Base-by-base conservation (phyloP, 2,797 vertebrate genomes). In the Manis javanica region DNA sequence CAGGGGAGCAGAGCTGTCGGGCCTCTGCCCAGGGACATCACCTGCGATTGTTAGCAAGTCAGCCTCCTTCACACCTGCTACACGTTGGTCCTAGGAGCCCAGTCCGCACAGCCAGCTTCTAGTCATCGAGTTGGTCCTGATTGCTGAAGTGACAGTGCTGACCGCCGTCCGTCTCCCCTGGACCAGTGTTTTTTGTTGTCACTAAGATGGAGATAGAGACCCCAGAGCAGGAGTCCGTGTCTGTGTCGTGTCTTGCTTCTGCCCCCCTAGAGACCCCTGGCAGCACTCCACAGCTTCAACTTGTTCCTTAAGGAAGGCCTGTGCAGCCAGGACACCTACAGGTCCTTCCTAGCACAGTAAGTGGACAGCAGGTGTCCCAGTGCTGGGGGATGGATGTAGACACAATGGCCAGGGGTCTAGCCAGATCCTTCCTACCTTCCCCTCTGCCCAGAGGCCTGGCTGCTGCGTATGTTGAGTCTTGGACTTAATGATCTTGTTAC, bases 141-240 rank as follows among this genome's bases (percentile, higher is more conserved):
- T 23, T 5, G 13, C 78, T 24, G 94, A 37, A 24, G 63, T 2
- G 42, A 24, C 7, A 61, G 69, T 21, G n/a, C 24, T 59, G 64
- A 39, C 66, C 39, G 69, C 86, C 63, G n/a, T 63, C 59, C 63
- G 37, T 68, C 59, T 91, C 68, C 0, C 0, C 0, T 34, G 69
- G 72, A 29, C 77, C 26, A 1, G 74, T 42, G 18, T 64, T 82
- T 23, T 11, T 29, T 37, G 37, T 39, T 34, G 68, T 71, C 74
- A 0, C 49, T 95, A 74, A 93, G 93, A 66, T 26, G 23, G 95
- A 96, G 94, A 96, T 72, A 75, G 96, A 87, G 94, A 95, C 95
- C 59, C 2, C 7, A 78, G 95, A 72, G 77, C 0, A 59, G 96
- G 96, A 96, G 96, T 90, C 0, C 1, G 1, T 2, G 1, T 21